phyloP scores from a whole-genome alignment of 2,113 vertebrate species.

The Cygnus atratus region DNA sequence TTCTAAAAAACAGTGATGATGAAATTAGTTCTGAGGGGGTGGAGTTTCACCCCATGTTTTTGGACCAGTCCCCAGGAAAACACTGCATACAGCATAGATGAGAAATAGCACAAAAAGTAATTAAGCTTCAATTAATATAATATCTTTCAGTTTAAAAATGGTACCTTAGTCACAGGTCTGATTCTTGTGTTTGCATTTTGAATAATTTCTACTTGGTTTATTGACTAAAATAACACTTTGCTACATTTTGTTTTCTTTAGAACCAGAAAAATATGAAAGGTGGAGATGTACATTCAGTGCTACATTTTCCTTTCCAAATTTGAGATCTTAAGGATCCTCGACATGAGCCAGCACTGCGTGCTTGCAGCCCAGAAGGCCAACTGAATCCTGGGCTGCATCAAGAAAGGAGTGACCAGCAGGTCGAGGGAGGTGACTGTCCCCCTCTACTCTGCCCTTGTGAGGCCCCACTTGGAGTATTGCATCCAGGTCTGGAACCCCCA shows the following conservation, averaged over 20 bases:
- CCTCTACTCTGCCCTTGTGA: too few species aligned
- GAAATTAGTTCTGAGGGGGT: not conserved
- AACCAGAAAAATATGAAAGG: not conserved
- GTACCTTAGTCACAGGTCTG: constrained; percentile 31
- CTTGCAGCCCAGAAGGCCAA: too few species aligned
- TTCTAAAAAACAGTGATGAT: not conserved
- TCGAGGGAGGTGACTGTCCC: too few species aligned
- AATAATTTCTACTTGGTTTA: constrained; percentile 45
- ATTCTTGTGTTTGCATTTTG: constrained; percentile 20
- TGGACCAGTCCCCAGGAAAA: not conserved
- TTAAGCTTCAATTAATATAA: not conserved
- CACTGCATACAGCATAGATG: not conserved
- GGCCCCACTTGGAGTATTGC: too few species aligned
- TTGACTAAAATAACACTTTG: constrained; percentile 37
- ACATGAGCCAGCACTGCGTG: too few species aligned
- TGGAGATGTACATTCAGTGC: not conserved
- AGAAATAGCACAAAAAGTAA: not conserved
- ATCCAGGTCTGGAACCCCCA: too few species aligned
- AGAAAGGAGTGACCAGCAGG: too few species aligned
- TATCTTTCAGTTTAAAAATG: constrained; percentile 34
- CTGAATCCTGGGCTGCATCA: too few species aligned
- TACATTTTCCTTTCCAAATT: not conserved
- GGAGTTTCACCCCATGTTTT: not conserved
- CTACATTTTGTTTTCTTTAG: not conserved
- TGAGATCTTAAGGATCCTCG: not conserved